These are phyloP conservation scores for Columba guinea DNA, from an alignment of 2,797 vertebrate genomes.

Conservation along the genomic window DNA sequence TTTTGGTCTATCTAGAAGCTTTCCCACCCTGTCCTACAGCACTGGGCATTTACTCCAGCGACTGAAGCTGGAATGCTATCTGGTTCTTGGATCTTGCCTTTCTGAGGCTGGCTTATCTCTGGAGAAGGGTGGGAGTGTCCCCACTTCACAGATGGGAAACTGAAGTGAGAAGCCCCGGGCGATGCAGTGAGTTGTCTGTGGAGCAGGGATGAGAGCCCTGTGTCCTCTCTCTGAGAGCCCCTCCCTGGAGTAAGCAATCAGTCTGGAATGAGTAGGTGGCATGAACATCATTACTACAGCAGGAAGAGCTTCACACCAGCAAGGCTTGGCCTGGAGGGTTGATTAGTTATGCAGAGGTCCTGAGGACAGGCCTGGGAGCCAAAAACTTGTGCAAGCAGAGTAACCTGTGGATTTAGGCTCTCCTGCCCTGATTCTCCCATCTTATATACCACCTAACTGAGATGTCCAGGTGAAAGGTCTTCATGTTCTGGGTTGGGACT, in stretches of 20 bases:
- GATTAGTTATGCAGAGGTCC: background rate
- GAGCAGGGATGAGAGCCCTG: constrained; percentile 22
- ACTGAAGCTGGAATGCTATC: background rate
- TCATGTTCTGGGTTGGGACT: background rate
- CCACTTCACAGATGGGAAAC: constrained; percentile 67
- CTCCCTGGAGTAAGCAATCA: constrained; percentile 60
- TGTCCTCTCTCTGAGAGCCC: constrained; percentile 25
- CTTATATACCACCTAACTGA: background rate
- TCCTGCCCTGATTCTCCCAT: background rate
- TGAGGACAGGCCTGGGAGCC: background rate
- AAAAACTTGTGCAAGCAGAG: background rate
- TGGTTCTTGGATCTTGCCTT: constrained; percentile 28
- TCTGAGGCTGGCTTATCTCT: constrained; percentile 29
- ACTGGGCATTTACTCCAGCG: background rate
- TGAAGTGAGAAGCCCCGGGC: constrained; percentile 35
- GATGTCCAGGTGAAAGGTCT: background rate
- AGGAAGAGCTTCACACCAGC: constrained; percentile 7
- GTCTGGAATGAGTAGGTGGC: constrained; percentile 41
- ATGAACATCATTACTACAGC: background rate
- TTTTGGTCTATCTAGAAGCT: constrained; percentile 29
- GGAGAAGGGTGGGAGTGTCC: constrained; percentile 39
- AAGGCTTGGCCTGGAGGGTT: background rate
- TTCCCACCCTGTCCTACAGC: constrained; percentile 34
- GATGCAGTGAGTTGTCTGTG: background rate
- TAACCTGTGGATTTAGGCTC: background rate